Evolutionary conservation across 2,888 invertebrate genomes (phyloP).

Genomic region (Epistrophe grossulariae): DNA sequence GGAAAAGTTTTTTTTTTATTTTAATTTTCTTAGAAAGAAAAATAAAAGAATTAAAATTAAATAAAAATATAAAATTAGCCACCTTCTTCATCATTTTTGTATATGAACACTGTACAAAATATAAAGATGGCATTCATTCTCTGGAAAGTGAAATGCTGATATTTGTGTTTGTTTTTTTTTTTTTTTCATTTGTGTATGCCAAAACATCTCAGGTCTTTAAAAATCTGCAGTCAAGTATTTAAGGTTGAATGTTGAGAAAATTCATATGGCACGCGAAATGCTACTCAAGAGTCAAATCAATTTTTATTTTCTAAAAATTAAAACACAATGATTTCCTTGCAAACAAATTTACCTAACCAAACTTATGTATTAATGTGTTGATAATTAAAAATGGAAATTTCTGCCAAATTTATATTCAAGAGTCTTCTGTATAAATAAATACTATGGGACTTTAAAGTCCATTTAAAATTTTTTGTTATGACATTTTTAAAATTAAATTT

Average conservation of each 20-base stretch:
- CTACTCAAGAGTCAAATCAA: slow-evolving; percentile 46
- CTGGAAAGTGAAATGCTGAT: slow-evolving; percentile 49
- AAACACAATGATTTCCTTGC: not conserved
- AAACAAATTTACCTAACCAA: not conserved
- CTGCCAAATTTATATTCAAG: slow-evolving; percentile 47
- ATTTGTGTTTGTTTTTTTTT: not conserved
- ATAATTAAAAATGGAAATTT: slow-evolving; percentile 46
- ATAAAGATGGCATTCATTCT: slow-evolving; percentile 34
- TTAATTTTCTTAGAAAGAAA: slow-evolving; percentile 2
- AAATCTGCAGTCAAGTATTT: not conserved
- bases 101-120: not conserved
- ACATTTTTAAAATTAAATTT: slow-evolving; percentile 36
- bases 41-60: slow-evolving; percentile 7
- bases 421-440: not conserved
- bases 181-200: slow-evolving; percentile 6
- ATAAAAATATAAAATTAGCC: slow-evolving; percentile 32
- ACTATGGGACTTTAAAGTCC: slow-evolving; percentile 14
- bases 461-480: slow-evolving; percentile 34
- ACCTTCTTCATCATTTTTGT: slow-evolving; percentile 1
- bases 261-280: slow-evolving; percentile 65
- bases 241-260: slow-evolving; percentile 1
- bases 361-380: slow-evolving; percentile 31
- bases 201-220: slow-evolving; percentile 10
- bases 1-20: slow-evolving; percentile 2
- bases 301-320: slow-evolving; percentile 5